A percentile compares a stretch with the other conserved stretches of the same genome.
Evolutionary conservation across 2,113 vertebrate genomes (phyloP).

Genomic region (Bos indicus): DNA sequence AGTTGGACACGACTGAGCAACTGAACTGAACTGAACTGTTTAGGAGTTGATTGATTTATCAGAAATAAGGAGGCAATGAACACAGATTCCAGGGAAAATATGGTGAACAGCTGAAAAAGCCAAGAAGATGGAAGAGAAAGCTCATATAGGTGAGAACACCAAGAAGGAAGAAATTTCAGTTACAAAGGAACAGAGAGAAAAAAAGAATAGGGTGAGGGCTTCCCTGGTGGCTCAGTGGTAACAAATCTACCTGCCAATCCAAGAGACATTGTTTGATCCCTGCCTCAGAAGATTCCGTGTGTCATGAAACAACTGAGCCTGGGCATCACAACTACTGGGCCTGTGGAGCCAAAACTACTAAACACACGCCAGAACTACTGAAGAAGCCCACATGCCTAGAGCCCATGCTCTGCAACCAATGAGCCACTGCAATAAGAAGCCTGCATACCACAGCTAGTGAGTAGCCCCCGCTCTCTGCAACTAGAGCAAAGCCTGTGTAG

Average conservation of each 20-base stretch:
- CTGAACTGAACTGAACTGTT: background rate
- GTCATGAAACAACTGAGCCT: background rate
- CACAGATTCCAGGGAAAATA: background rate
- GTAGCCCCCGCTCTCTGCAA: fast-evolving
- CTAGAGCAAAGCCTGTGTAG: fast-evolving
- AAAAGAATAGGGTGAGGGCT: background rate
- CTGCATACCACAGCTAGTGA: background rate
- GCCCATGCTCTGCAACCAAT: background rate
- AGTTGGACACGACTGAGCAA: background rate
- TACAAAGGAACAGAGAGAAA: background rate
- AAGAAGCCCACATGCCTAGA: background rate
- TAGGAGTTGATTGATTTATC: background rate
- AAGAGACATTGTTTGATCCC: background rate
- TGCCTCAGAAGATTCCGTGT: background rate
- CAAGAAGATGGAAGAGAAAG: background rate
- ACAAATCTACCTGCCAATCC: background rate
- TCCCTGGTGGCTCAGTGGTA: background rate
- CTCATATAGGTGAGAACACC: background rate
- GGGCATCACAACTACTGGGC: background rate
- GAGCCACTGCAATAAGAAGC: fast-evolving
- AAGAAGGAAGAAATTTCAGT: background rate
- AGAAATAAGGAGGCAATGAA: background rate
- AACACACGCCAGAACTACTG: background rate
- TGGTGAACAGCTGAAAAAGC: background rate
- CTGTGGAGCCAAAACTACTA: background rate